These are phyloP conservation scores for Phalera bucephala DNA, from an alignment of 2,888 invertebrate species.

Conservation along the genomic window DNA sequence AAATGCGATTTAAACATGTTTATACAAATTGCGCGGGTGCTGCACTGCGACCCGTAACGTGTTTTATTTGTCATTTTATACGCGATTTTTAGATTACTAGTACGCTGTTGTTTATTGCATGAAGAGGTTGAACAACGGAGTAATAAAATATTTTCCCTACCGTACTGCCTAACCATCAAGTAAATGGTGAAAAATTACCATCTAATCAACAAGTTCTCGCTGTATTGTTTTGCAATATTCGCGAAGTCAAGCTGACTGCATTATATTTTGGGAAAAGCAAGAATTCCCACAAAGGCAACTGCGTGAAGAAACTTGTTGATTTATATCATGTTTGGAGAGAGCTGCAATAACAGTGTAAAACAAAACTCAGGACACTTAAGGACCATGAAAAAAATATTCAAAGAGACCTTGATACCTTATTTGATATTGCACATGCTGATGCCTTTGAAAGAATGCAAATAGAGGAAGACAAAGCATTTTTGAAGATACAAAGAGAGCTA, in stretches of 20 bases:
- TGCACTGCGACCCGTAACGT: too few relatives aligned
- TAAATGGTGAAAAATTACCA: too few relatives aligned
- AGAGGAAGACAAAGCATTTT: constrained; percentile 3
- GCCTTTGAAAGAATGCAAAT: constrained; percentile 16
- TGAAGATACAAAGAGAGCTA: constrained; percentile 1
- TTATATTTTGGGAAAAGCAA: constrained; percentile 40
- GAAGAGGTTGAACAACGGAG: too few relatives aligned
- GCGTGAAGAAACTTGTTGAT: constrained; percentile 26
- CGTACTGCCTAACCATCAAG: too few relatives aligned
- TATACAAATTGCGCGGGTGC: too few relatives aligned
- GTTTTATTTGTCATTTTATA: too few relatives aligned
- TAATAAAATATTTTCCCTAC: too few relatives aligned
- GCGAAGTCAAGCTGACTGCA: constrained; percentile 29
- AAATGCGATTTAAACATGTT: too few relatives aligned
- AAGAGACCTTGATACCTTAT: constrained; percentile 17
- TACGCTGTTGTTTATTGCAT: too few relatives aligned
- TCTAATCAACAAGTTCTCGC: too few relatives aligned
- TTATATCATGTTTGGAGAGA: constrained; percentile 40
- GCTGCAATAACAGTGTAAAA: constrained; percentile 1
- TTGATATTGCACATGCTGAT: constrained; percentile 26
- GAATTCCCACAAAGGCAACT: constrained; percentile 17
- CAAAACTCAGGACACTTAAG: neutral
- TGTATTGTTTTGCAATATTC: constrained; percentile 57
- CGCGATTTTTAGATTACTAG: too few relatives aligned
- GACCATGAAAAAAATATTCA: constrained; percentile 1